phyloP scores from a whole-genome alignment of 2,888 invertebrate species.

The Oligia strigilis region DNA sequence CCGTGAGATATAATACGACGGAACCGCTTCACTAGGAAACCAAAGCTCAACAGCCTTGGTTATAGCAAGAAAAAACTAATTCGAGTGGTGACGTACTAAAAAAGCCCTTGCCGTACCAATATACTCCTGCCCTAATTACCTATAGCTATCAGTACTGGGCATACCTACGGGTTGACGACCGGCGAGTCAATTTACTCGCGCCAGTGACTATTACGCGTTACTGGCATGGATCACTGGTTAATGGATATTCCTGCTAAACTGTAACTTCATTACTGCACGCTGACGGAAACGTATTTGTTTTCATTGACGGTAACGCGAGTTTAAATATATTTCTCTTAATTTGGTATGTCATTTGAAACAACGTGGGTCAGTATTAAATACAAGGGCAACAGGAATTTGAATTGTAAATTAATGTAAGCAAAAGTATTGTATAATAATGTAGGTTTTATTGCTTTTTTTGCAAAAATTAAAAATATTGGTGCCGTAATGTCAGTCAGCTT shows the following conservation, averaged over 20 bases:
- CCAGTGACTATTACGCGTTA: conserved; percentile 27
- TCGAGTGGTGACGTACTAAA: neutral
- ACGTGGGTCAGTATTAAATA: neutral
- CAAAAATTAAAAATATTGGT: neutral
- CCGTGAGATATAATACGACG: too few species aligned
- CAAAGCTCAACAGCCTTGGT: neutral
- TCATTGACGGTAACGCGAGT: neutral
- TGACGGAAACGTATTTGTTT: conserved; percentile 3
- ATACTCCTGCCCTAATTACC: neutral
- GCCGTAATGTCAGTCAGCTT: neutral
- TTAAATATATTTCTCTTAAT: neutral
- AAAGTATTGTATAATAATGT: neutral
- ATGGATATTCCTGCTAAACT: conserved; percentile 32
- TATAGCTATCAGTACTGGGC: neutral
- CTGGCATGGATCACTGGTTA: conserved; percentile 33
- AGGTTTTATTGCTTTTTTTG: neutral
- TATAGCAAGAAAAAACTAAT: neutral
- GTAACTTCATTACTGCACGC: conserved; percentile 25
- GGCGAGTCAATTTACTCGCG: conserved; percentile 26
- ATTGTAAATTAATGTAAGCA: neutral
- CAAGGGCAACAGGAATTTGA: neutral
- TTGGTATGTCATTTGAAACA: neutral
- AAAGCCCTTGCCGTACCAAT: neutral
- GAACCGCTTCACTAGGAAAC: too few species aligned
- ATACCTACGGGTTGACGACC: conserved; percentile 11